phyloP scores from a whole-genome alignment of 2,888 invertebrate species.

The Plebejus melissa region DNA sequence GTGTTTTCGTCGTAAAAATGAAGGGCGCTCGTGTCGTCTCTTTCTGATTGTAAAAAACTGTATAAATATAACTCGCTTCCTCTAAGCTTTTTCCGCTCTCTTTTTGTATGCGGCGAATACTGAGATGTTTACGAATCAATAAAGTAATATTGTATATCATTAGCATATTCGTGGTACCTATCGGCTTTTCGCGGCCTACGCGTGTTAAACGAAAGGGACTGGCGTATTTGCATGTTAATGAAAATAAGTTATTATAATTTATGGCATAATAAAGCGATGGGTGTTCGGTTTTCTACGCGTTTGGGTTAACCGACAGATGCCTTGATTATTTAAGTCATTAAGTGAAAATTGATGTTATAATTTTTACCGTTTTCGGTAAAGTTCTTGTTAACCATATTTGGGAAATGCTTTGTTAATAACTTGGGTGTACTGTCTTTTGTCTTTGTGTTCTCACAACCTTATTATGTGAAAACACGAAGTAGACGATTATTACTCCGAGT shows the following conservation, averaged over 20 bases:
- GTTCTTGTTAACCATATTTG: neutral
- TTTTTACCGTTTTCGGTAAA: neutral
- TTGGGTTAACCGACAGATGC: constrained; percentile 1
- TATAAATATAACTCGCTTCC: constrained; percentile 18
- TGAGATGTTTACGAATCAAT: constrained; percentile 7
- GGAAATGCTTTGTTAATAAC: neutral
- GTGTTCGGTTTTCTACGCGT: neutral
- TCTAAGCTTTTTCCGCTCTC: constrained; percentile 6
- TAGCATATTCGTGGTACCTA: constrained; percentile 14
- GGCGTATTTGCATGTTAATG: constrained; percentile 7
- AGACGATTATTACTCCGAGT: neutral
- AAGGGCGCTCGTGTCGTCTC: constrained; percentile 4
- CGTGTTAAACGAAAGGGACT: neutral
- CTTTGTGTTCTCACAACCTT: neutral
- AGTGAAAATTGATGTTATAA: neutral
- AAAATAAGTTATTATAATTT: constrained; percentile 1
- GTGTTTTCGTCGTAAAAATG: neutral
- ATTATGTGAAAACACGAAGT: neutral
- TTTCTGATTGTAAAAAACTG: constrained; percentile 4
- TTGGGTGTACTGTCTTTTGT: neutral
- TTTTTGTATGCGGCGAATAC: neutral
- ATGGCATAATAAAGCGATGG: constrained; percentile 19
- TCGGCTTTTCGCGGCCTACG: neutral
- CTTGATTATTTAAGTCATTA: neutral
- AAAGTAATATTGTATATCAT: neutral